Base-by-base conservation (phyloP, 2,888 invertebrate genomes). In the Nowickia ferox region DNA sequence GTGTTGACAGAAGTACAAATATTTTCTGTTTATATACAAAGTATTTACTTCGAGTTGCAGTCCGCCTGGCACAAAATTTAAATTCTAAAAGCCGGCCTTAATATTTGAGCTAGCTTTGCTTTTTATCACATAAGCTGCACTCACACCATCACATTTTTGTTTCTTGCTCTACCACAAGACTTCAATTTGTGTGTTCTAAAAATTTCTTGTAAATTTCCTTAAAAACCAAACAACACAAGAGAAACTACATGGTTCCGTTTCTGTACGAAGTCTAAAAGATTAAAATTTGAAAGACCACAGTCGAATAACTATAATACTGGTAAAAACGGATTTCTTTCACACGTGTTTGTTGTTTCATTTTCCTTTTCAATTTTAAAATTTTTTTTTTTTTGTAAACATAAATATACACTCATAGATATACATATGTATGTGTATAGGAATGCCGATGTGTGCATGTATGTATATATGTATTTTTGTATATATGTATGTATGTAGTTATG, bases 151-250 rank as follows among this genome's bases (percentile, higher is more conserved):
- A 40, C 9, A 13, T 10, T 5, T 17, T 22, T 5, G 15, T 46
- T 17, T 48, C 63, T 46, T 15, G 57, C 22, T 59, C 61, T 61
- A 42, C 48, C 51, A 59, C 40, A 57, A 59, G 15, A 15, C 42
- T 17, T 10, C 17, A 19, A 30, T 46, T 48, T 61, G 57, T 61
- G 15, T 57, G 19, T 9, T 38, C 57, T 38, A 9, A 44, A 65
- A 30, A 59, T 51, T 40, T 68, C 40, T 77, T 46, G 38, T 55
- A 30, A 19, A 66, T 59, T 68, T 77, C 42, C 78, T 71, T 68
- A 61, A 40, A n/a, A n/a, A 15, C 15, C 40, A 46, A 19, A 48
- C 17, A 15, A 53, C 51, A 68, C n/a, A 9, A 10, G 44, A 55
- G 11, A 53, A 19, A 22, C 55, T 51, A 42, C 40, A 55, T 46